phyloP scores from a whole-genome alignment of 2,888 invertebrate species.

The Caenorhabditis afra region DNA sequence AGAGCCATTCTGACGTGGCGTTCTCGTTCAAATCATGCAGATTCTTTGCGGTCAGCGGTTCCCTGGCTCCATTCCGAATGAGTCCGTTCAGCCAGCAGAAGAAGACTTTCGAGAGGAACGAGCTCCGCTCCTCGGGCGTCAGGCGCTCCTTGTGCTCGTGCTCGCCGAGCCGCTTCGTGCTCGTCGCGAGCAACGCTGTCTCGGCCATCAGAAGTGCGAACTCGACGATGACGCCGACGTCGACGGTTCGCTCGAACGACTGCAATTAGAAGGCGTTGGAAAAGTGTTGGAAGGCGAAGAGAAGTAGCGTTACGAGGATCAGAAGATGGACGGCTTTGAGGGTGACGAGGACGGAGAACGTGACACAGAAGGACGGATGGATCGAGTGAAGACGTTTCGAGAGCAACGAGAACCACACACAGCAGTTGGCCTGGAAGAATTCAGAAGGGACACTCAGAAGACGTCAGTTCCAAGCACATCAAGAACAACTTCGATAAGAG shows the following conservation, averaged over 20 bases:
- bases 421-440: slow-evolving; percentile 47
- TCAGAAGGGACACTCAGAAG: background rate
- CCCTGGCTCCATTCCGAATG: slow-evolving; percentile 41
- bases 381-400: slow-evolving; percentile 54
- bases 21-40: slow-evolving; percentile 47
- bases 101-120: slow-evolving; percentile 62
- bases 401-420: slow-evolving; percentile 53
- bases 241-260: slow-evolving; percentile 41
- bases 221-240: slow-evolving; percentile 43
- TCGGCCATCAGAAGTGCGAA: slow-evolving; percentile 58
- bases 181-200: slow-evolving; percentile 36
- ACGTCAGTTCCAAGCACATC: too few relatives aligned
- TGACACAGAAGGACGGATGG: slow-evolving; percentile 47
- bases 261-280: background rate
- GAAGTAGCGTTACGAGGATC: slow-evolving; percentile 14
- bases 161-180: slow-evolving; percentile 33
- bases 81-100: slow-evolving; percentile 62
- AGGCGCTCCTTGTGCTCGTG: slow-evolving; percentile 39
- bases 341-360: slow-evolving; percentile 19
- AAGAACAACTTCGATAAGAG: too few relatives aligned
- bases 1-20: slow-evolving; percentile 50
- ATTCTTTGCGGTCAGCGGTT: slow-evolving; percentile 42
- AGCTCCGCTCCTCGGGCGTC: slow-evolving; percentile 57
- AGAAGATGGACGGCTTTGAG: slow-evolving; percentile 49
- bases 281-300: background rate